A percentile compares a stretch with the other conserved stretches of the same genome.
Conservation (phyloP, 2,113 vertebrate genomes). For the Cryptomyrus ogoouensis region DNA sequence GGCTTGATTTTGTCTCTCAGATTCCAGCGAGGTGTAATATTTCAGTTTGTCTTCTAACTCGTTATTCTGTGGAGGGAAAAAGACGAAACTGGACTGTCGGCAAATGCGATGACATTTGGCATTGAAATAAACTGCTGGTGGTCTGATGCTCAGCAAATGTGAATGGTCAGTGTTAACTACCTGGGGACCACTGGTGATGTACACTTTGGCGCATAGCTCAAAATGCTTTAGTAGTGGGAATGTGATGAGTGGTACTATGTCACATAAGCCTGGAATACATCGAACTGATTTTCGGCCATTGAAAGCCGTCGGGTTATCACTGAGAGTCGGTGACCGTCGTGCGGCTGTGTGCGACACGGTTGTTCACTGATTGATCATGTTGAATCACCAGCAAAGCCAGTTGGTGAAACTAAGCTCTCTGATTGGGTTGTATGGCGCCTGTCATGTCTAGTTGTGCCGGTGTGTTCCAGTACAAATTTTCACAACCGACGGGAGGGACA, state of each 20-base stretch:
- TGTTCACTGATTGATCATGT: background rate
- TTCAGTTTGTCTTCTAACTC: slow-evolving; percentile 94
- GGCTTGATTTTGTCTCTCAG: slow-evolving; percentile 11
- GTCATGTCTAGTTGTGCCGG: background rate
- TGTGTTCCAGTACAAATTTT: background rate
- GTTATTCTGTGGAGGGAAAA: slow-evolving; percentile 79
- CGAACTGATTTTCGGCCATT: background rate
- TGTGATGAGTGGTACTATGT: background rate
- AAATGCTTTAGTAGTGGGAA: background rate
- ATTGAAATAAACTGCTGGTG: background rate
- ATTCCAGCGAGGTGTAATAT: slow-evolving; percentile 78
- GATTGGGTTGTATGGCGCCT: background rate
- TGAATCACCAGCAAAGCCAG: background rate
- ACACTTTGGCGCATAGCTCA: background rate
- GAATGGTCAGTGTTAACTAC: background rate
- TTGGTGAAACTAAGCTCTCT: background rate
- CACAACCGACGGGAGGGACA: background rate
- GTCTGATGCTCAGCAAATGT: background rate
- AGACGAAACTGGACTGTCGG: slow-evolving; percentile 47
- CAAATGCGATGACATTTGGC: background rate
- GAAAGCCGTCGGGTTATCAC: background rate
- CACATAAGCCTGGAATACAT: background rate
- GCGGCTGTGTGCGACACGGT: background rate
- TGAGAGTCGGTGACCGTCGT: background rate
- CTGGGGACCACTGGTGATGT: background rate